A percentile compares a stretch with the other conserved stretches of the same genome.
Evolutionary conservation across 2,113 vertebrate genomes (phyloP).

Genomic region (Chloebia gouldiae): DNA sequence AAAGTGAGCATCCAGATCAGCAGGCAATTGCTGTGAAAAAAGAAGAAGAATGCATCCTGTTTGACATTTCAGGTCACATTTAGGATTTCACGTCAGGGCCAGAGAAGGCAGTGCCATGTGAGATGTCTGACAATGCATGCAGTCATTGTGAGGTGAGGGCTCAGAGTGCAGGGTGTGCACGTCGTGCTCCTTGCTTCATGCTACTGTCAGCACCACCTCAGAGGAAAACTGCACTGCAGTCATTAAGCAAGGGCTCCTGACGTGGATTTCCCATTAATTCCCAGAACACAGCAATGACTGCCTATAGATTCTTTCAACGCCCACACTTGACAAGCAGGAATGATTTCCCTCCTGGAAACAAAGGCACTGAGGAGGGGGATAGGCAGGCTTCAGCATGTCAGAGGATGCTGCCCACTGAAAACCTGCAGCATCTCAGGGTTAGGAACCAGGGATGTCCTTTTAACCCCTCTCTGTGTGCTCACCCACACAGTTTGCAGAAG

Average conservation of each 20-base stretch:
- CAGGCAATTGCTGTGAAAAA: background rate
- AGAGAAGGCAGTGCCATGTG: background rate
- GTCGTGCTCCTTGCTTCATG: accelerated
- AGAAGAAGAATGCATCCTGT: background rate
- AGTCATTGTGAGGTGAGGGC: background rate
- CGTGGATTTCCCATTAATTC: background rate
- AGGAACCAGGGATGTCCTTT: background rate
- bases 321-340: background rate
- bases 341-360: background rate
- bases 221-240: background rate
- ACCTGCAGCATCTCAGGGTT: background rate
- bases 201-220: background rate
- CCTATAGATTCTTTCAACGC: background rate
- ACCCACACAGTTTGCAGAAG: background rate
- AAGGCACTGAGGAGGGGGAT: background rate
- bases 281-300: background rate
- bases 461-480: background rate
- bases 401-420: background rate
- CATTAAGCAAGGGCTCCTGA: background rate
- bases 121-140: background rate
- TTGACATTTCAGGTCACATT: background rate
- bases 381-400: background rate
- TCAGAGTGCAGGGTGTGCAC: background rate
- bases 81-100: background rate
- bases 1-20: background rate